Conservation (phyloP, 1,140 invertebrate genomes). For the Sipha flava region DNA sequence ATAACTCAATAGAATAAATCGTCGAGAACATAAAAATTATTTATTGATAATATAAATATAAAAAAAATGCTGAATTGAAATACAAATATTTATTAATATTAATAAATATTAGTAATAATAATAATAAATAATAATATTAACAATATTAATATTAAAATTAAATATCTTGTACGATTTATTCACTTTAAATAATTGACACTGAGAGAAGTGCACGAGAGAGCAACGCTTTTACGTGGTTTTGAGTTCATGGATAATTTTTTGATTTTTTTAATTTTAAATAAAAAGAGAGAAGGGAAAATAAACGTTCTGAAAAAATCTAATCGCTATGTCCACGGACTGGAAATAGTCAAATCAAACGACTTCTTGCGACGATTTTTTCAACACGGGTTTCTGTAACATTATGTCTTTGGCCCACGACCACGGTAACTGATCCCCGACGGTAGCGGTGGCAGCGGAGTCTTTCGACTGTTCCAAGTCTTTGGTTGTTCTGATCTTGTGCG, state of each 20-base stretch:
- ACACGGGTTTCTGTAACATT: slow-evolving; percentile 40
- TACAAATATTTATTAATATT: too few relatives aligned
- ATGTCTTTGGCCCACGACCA: slow-evolving; percentile 41
- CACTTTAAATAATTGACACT: background rate
- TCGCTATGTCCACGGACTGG: too few relatives aligned
- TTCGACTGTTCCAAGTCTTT: slow-evolving; percentile 30
- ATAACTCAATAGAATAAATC: background rate
- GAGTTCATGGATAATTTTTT: too few relatives aligned
- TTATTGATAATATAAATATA: too few relatives aligned
- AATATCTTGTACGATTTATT: too few relatives aligned
- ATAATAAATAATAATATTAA: too few relatives aligned
- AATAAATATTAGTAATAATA: too few relatives aligned
- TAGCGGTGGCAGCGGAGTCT: background rate
- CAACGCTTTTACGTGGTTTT: background rate
- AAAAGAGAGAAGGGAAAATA: too few relatives aligned
- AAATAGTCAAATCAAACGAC: background rate
- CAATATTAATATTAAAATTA: too few relatives aligned
- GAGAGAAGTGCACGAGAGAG: background rate
- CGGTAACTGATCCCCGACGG: slow-evolving; percentile 19
- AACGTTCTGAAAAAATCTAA: too few relatives aligned
- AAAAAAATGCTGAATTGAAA: too few relatives aligned
- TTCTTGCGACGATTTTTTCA: slow-evolving; percentile 37
- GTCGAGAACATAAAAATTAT: background rate
- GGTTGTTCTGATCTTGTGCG: slow-evolving; percentile 24
- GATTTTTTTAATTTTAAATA: background rate